Conservation (phyloP, 2,113 vertebrate genomes). For the Camarhynchus parvulus region DNA sequence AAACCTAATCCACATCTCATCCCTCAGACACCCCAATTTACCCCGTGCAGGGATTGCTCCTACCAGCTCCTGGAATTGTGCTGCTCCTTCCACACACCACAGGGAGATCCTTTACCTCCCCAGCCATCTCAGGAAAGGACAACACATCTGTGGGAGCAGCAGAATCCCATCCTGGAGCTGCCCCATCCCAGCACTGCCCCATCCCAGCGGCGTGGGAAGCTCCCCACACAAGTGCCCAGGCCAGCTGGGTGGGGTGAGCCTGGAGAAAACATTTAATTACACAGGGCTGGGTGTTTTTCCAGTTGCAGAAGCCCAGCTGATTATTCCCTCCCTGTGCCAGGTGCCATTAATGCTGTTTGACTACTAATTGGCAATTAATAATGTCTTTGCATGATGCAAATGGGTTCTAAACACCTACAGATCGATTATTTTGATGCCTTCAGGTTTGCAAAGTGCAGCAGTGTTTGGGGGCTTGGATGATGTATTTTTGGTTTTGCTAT, state of each 20-base stretch:
- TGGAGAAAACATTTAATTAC: conserved; percentile 34
- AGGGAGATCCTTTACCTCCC: not conserved
- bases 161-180: not conserved
- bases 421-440: not conserved
- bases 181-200: not conserved
- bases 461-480: fast-evolving
- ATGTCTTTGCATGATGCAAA: not conserved
- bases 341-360: not conserved
- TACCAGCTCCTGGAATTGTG: not conserved
- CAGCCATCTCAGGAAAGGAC: not conserved
- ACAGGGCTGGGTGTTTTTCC: not conserved
- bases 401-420: fast-evolving
- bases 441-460: fast-evolving
- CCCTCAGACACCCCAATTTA: not conserved
- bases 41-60: not conserved
- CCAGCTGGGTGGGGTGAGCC: not conserved
- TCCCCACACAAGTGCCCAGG: not conserved
- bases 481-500: fast-evolving
- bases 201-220: not conserved
- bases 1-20: not conserved
- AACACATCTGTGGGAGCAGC: not conserved
- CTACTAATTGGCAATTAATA: conserved; percentile 30
- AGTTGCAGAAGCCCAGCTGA: not conserved
- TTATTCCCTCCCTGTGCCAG: not conserved
- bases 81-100: fast-evolving